A percentile compares a stretch with the other conserved stretches of the same genome.
Conservation (phyloP, 2,113 vertebrate genomes). For the Tretioscincus oriximinensis region DNA sequence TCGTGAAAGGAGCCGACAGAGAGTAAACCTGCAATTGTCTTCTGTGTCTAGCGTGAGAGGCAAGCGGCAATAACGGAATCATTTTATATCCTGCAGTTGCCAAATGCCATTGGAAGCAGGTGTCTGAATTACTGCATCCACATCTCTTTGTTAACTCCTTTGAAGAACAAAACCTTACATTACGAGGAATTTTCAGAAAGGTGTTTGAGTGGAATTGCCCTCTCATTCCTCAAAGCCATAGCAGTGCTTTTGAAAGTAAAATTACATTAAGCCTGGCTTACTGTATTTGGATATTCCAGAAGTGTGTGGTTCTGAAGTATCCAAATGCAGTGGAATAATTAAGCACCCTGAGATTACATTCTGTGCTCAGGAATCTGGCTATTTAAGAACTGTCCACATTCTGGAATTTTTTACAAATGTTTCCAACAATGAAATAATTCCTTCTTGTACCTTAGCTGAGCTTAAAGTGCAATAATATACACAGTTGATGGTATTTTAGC, state of each 20-base stretch:
- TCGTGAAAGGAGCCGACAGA: no score
- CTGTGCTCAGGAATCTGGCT: not conserved
- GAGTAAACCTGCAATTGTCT: no score
- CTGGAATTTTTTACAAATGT: not conserved
- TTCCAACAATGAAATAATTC: not conserved
- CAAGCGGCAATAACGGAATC: no score
- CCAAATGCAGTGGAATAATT: no score
- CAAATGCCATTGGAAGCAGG: no score
- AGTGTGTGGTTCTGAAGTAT: no score
- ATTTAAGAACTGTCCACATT: not conserved
- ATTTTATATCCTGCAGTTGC: no score
- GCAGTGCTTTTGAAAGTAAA: conserved; percentile 17
- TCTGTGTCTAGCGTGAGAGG: no score
- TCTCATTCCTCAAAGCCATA: conserved; percentile 15
- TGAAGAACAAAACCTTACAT: not conserved
- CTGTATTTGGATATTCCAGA: no score
- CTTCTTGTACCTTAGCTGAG: not conserved
- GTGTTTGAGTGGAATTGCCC: conserved; percentile 5
- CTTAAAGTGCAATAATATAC: not conserved
- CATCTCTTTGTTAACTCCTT: not conserved
- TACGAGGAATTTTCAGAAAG: conserved; percentile 1
- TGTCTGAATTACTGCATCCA: not conserved
- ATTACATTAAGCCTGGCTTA: not conserved
- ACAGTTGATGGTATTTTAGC: not conserved
- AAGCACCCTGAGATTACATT: not conserved